These are phyloP conservation scores for Sminthurides aquaticus DNA, from an alignment of 2,888 invertebrate species.

Conservation along the genomic window DNA sequence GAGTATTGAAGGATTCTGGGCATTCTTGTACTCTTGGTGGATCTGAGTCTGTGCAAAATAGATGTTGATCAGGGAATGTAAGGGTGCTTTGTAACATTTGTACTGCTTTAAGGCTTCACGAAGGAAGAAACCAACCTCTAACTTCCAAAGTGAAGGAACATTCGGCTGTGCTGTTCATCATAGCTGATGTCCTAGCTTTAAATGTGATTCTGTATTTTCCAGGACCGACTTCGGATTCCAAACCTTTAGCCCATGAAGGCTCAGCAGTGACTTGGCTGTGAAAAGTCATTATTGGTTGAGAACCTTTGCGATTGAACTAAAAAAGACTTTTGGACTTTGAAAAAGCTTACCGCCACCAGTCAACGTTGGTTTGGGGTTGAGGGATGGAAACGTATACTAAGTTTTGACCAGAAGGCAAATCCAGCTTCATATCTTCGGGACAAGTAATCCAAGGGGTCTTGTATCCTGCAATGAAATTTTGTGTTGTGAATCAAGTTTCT, in stretches of 20 bases:
- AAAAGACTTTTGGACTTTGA: neutral
- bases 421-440: conserved; percentile 50
- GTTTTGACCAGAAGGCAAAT: conserved; percentile 49
- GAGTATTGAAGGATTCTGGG: conserved; percentile 46
- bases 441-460: conserved; percentile 52
- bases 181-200: conserved; percentile 49
- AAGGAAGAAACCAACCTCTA: conserved; percentile 32
- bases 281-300: neutral
- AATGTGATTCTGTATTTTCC: conserved; percentile 52
- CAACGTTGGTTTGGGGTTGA: conserved; percentile 53
- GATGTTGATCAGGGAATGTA: no score
- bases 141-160: conserved; percentile 49
- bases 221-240: conserved; percentile 50
- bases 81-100: neutral
- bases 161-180: conserved; percentile 50
- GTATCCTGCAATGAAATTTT: conserved; percentile 47
- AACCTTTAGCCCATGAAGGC: conserved; percentile 51
- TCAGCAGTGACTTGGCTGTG: conserved; percentile 50
- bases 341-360: conserved; percentile 47
- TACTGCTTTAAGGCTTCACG: neutral
- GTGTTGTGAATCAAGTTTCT: neutral
- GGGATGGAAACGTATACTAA: conserved; percentile 51
- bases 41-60: conserved; percentile 49
- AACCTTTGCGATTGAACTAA: no score
- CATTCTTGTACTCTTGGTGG: conserved; percentile 51